Conservation (phyloP, 1,140 invertebrate species). For the Zelostemma sp. region DNA sequence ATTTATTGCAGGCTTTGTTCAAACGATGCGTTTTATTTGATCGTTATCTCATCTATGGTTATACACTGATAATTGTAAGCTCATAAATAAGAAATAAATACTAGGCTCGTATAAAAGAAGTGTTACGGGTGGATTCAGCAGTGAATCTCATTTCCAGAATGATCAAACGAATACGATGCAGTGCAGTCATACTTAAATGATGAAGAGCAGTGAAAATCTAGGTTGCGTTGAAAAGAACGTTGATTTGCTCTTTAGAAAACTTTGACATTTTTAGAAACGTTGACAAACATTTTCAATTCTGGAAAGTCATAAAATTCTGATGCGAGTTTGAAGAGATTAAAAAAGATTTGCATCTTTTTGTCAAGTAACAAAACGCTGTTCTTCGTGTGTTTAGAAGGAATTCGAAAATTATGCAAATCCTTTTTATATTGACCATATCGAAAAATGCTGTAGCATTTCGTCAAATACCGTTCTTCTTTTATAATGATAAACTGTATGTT, state of each 20-base stretch:
- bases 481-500: constrained; percentile 4
- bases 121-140: not conserved
- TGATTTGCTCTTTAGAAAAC: not conserved
- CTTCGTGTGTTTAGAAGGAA: too few species aligned
- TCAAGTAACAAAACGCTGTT: not conserved
- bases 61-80: not conserved
- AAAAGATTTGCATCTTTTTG: not conserved
- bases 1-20: not conserved
- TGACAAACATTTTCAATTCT: not conserved
- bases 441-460: not conserved
- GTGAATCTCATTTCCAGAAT: not conserved
- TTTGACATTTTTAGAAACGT: not conserved
- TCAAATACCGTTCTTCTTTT: not conserved
- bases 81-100: not conserved
- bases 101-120: not conserved
- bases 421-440: not conserved
- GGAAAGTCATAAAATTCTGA: not conserved
- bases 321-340: not conserved
- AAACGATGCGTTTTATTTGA: not conserved
- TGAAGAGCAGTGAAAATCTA: not conserved
- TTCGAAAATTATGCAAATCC: not conserved
- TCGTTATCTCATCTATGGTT: not conserved
- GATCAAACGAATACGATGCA: not conserved
- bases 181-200: not conserved
- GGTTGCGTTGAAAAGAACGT: not conserved